These are phyloP conservation scores for Diplodus puntazzo DNA, from an alignment of 2,797 vertebrate species.

Conservation along the genomic window DNA sequence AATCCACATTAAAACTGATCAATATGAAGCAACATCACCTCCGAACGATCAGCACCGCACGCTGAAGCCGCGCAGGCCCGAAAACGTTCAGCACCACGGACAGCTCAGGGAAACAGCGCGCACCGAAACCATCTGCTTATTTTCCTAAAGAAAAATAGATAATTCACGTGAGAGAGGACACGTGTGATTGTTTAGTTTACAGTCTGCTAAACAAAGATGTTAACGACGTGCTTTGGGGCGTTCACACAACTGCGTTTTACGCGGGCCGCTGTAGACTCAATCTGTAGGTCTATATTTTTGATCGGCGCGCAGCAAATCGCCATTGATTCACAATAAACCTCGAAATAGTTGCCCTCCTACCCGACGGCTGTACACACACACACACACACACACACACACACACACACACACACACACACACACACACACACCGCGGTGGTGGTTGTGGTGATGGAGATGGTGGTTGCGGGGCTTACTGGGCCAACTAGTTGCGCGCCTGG, in stretches of 20 bases:
- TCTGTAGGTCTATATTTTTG: constrained; percentile 61
- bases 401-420: constrained; percentile 33
- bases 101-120: constrained; percentile 43
- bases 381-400: not conserved
- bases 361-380: constrained; percentile 39
- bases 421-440: constrained; percentile 3
- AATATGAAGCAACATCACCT: not conserved
- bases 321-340: constrained; percentile 74
- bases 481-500: constrained; percentile 69
- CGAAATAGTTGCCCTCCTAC: constrained; percentile 56
- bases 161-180: not conserved
- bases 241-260: constrained; percentile 26
- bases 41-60: constrained; percentile 21
- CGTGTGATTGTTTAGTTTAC: not conserved
- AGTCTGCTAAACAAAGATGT: not conserved
- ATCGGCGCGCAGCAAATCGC: constrained; percentile 63
- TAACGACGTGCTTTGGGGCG: constrained; percentile 4
- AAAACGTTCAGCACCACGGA: constrained; percentile 75
- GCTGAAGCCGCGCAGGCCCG: constrained; percentile 13
- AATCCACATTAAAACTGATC: constrained; percentile 31
- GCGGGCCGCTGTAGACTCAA: constrained; percentile 38
- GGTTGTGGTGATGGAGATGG: not conserved
- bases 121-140: not conserved
- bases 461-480: constrained; percentile 50
- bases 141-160: not conserved